A percentile compares a stretch with the other conserved stretches of the same genome.
phyloP scores from a whole-genome alignment of 2,888 invertebrate genomes.

The Pristionchus maxplancki region DNA sequence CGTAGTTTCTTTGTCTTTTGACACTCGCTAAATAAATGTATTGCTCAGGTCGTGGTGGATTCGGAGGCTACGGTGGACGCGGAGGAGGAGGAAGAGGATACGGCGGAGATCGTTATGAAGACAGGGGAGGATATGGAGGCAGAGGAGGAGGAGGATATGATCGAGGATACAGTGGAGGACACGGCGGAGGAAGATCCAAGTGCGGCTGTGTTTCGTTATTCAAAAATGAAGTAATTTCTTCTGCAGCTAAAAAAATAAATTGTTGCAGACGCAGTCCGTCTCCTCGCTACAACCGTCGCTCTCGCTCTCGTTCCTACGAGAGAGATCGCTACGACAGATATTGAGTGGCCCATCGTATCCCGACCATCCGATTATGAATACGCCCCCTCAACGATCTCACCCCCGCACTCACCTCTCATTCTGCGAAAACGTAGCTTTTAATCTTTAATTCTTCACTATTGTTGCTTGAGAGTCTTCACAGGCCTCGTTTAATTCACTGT shows the following conservation, averaged over 20 bases:
- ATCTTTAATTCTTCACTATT: background rate
- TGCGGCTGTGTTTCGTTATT: too few relatives aligned
- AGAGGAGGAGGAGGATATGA: constrained; percentile 39
- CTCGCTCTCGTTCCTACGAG: constrained; percentile 47
- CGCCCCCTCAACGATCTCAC: constrained; percentile 9
- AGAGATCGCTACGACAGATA: constrained; percentile 12
- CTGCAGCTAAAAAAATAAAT: too few relatives aligned
- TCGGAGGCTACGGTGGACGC: constrained; percentile 49
- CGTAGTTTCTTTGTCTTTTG: background rate
- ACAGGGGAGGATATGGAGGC: constrained; percentile 48
- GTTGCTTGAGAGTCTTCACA: background rate
- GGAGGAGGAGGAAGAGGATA: constrained; percentile 53
- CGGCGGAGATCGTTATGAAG: constrained; percentile 52
- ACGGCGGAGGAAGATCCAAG: constrained; percentile 44
- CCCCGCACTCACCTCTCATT: constrained; percentile 1
- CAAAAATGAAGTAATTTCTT: too few relatives aligned
- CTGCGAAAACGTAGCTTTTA: constrained; percentile 10
- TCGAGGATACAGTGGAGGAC: constrained; percentile 40
- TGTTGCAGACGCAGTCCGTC: constrained; percentile 47
- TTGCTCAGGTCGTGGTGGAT: constrained; percentile 45
- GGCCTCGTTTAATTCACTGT: background rate
- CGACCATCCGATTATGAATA: background rate
- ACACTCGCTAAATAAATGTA: background rate
- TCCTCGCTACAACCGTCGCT: constrained; percentile 48
- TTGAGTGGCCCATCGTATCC: background rate